phyloP scores from a whole-genome alignment of 2,113 vertebrate species.

The human region GRCh38 chr1:187369501-187370000 shows the following conservation, averaged over 20 bases:
- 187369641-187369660: neutral
- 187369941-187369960: neutral
- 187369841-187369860: neutral
- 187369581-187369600: neutral
- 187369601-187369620: neutral
- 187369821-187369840: neutral
- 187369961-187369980: neutral
- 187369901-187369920: neutral
- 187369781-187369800: neutral
- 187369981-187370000: neutral
- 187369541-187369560: neutral
- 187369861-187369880: neutral
- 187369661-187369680: neutral
- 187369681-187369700: neutral
- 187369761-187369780: neutral
- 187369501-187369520: neutral
- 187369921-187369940: neutral
- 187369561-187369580: neutral
- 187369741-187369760: neutral
- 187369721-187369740: neutral
- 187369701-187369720: neutral
- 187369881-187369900: neutral
- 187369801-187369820: neutral
- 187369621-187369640: neutral
- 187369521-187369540: neutral